Evolutionary conservation across 2,888 invertebrate genomes (phyloP).

Genomic region (Pachymerium ferrugineum): DNA sequence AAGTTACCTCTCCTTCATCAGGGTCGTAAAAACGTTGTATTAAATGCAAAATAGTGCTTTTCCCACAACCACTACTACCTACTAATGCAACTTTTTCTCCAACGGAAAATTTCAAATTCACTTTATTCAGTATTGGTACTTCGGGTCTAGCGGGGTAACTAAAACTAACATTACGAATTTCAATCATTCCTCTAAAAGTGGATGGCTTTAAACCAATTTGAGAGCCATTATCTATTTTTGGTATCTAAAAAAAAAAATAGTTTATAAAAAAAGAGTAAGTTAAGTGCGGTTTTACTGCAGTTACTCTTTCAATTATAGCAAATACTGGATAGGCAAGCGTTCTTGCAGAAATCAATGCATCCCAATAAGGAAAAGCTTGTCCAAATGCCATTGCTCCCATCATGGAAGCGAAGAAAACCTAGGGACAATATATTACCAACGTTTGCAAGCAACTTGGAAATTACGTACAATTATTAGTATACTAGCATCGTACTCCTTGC

Average conservation of each 20-base stretch:
- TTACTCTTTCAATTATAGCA: conserved; percentile 62
- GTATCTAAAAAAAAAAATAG: conserved; percentile 47
- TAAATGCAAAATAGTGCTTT: conserved; percentile 45
- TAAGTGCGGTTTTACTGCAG: conserved; percentile 7
- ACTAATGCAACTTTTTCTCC: conserved; percentile 41
- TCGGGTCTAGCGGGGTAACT: conserved; percentile 70
- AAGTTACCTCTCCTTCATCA: conserved; percentile 46
- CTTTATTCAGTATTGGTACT: conserved; percentile 52
- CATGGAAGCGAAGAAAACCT: conserved; percentile 77
- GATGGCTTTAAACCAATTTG: conserved; percentile 57
- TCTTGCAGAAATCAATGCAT: conserved; percentile 63
- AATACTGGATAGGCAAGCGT: conserved; percentile 69
- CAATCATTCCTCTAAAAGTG: conserved; percentile 58
- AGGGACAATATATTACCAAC: conserved; percentile 38
- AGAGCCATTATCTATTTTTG: conserved; percentile 64
- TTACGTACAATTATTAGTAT: conserved; percentile 62
- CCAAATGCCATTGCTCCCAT: conserved; percentile 73
- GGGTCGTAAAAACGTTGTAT: conserved; percentile 68
- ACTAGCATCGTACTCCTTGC: conserved; percentile 60
- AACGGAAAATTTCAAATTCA: conserved; percentile 38
- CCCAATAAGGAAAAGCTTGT: conserved; percentile 67
- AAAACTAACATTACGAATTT: conserved; percentile 63
- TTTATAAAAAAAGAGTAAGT: neutral
- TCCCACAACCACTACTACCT: conserved; percentile 46
- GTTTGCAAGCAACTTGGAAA: neutral